Percentiles rank a stretch among this genome's conserved stretches.
These are phyloP conservation scores for Apogon talboti DNA, from an alignment of 2,797 vertebrate species.

Conservation along the genomic window DNA sequence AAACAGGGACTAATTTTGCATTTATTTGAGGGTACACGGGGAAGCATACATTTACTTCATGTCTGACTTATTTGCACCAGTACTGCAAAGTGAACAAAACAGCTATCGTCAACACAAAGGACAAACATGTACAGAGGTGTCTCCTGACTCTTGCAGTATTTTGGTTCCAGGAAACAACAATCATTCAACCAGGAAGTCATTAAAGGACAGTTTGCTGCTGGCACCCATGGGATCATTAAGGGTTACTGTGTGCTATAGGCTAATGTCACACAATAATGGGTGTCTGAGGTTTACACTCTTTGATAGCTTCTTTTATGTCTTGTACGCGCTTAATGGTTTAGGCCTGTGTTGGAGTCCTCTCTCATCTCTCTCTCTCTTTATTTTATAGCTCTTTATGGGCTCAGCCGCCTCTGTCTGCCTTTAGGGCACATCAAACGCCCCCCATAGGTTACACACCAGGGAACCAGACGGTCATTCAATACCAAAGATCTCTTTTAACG, in stretches of 20 bases:
- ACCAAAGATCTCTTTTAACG: constrained; percentile 12
- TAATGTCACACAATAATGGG: constrained; percentile 77
- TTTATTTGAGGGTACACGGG: constrained; percentile 39
- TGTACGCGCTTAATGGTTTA: constrained; percentile 53
- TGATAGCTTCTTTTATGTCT: constrained; percentile 76
- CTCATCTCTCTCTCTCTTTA: constrained; percentile 36
- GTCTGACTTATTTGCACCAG: constrained; percentile 12
- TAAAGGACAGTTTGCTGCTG: constrained; percentile 61
- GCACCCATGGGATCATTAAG: constrained; percentile 66
- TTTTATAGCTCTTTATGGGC: constrained; percentile 66
- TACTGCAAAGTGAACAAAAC: constrained; percentile 15
- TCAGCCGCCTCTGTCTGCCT: constrained; percentile 54
- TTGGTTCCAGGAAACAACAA: constrained; percentile 55
- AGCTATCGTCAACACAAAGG: constrained; percentile 6
- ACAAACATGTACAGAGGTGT: constrained; percentile 4
- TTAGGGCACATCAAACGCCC: constrained; percentile 56
- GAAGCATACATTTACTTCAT: constrained; percentile 25
- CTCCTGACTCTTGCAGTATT: constrained; percentile 8
- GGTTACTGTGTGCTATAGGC: constrained; percentile 67
- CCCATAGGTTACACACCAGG: constrained; percentile 52
- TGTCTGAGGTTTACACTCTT: constrained; percentile 72
- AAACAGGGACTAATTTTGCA: constrained; percentile 49
- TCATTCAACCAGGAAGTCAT: constrained; percentile 66
- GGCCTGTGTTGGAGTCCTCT: constrained; percentile 48
- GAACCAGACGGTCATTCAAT: constrained; percentile 22